Evolutionary conservation across 2,113 vertebrate species (phyloP), one percentile per base, ranked within the genome.

Genomic region (Diglossa brunneiventris): DNA sequence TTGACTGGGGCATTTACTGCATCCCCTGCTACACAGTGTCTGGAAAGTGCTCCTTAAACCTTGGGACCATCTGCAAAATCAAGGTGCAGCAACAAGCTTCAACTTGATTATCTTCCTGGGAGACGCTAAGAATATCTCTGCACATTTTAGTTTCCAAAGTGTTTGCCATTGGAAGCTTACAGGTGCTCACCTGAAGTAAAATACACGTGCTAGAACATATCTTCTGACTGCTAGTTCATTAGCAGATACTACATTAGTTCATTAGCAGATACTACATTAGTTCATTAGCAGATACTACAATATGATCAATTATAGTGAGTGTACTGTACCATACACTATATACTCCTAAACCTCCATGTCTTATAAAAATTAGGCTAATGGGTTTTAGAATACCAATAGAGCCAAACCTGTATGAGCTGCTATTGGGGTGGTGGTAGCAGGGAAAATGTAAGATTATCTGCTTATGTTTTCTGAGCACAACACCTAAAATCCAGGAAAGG

Each of bases 361-460:
- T 35, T 67, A 8, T 22, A 42, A 28, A 28, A 61, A 68, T 7
- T 10, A 30, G 28, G 12, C 2, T 55, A 13, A 87, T 58, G 49
- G 5, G 19, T 35, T 23, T 85, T 69, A 21, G 69, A 85, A 52
- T 6, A 42, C 5, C 41, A 68, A 27, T 8, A 46, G 30, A 39
- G 11, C 11, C 46, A 72, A 91, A 37, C 4, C 11, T 28, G 2
- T 31, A 55, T 62, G 33, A 62, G 16, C 23, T 73, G 10, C 70
- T 70, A 14, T 3, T 27, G 17, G 12, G 9, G 20, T 7, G 11
- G 7, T 12, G 10, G 3, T 42, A 59, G 23, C 0, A 0, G 19
- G 35, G 13, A 21, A 31, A 42, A 52, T 37, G 24, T 7, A 3
- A 68, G 3, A 35, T 3, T 4, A 61, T 39, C 16, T 66, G 27